These are phyloP conservation scores for Pelecanoides urinatrix DNA, from an alignment of 2,113 vertebrate species.

Conservation along the genomic window DNA sequence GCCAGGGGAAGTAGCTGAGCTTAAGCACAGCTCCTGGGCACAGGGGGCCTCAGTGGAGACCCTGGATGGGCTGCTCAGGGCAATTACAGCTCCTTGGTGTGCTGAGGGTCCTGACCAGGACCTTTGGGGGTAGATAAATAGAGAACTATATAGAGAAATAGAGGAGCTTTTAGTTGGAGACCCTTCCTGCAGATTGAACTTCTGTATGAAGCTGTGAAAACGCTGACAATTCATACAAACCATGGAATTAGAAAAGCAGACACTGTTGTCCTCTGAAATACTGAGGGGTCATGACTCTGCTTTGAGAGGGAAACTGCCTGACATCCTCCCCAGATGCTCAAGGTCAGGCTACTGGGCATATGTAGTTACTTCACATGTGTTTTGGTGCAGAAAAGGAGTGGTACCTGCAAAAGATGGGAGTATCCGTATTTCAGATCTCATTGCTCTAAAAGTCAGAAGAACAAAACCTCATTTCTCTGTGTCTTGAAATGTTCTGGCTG, in stretches of 20 bases:
- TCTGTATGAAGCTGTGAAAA: neutral
- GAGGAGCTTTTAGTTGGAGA: neutral
- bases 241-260: neutral
- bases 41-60: neutral
- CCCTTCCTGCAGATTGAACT: neutral
- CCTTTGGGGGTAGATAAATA: fast-evolving
- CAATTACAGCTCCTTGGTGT: neutral
- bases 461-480: neutral
- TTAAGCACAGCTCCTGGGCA: neutral
- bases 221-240: neutral
- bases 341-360: neutral
- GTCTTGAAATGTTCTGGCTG: neutral
- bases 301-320: neutral
- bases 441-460: neutral
- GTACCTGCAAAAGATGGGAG: neutral
- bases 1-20: neutral
- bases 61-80: neutral
- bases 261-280: neutral
- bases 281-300: neutral
- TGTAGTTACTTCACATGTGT: neutral
- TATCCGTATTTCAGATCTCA: neutral
- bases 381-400: neutral
- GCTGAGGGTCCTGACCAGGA: neutral
- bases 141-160: neutral
- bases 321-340: neutral